Percentiles rank a stretch among this genome's conserved stretches.
Evolutionary conservation across 2,888 invertebrate genomes (phyloP).

Genomic region (Xestobium rufovillosum): DNA sequence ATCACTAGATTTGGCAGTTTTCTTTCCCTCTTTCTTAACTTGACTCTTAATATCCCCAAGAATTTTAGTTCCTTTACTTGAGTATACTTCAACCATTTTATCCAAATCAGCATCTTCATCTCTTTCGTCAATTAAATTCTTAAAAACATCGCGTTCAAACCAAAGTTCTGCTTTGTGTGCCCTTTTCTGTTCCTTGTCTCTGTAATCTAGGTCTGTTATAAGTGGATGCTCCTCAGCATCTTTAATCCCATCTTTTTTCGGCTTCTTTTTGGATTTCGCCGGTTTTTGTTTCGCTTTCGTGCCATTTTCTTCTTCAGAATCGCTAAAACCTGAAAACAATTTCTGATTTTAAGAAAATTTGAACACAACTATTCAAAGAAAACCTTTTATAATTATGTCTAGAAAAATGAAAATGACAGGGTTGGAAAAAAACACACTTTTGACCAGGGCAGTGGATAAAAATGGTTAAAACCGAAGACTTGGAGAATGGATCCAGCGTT

Average conservation of each 20-base stretch:
- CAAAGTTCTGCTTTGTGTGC: constrained; percentile 76
- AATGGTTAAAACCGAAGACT: too few species aligned
- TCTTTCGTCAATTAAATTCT: constrained; percentile 70
- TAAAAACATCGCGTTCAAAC: constrained; percentile 80
- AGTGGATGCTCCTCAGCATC: constrained; percentile 55
- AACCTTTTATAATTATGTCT: too few species aligned
- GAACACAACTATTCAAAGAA: too few species aligned
- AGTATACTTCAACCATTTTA: constrained; percentile 62
- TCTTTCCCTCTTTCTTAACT: constrained; percentile 23
- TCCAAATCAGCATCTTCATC: constrained; percentile 86
- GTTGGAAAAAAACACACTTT: too few species aligned
- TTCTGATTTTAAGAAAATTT: too few species aligned
- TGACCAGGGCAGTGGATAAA: too few species aligned
- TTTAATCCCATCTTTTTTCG: constrained; percentile 36
- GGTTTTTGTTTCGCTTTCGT: constrained; percentile 34
- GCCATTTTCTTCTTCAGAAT: constrained; percentile 52
- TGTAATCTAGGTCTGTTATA: constrained; percentile 70
- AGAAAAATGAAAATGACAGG: too few species aligned
- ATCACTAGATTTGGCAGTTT: constrained; percentile 20
- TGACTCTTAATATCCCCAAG: constrained; percentile 34
- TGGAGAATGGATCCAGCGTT: too few species aligned
- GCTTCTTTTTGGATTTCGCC: constrained; percentile 34
- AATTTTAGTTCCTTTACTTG: constrained; percentile 57
- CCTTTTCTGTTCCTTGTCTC: constrained; percentile 64
- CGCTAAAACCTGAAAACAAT: constrained; percentile 52